Evolutionary conservation across 2,888 invertebrate species (phyloP).

Genomic region (Callyntrura sp.): DNA sequence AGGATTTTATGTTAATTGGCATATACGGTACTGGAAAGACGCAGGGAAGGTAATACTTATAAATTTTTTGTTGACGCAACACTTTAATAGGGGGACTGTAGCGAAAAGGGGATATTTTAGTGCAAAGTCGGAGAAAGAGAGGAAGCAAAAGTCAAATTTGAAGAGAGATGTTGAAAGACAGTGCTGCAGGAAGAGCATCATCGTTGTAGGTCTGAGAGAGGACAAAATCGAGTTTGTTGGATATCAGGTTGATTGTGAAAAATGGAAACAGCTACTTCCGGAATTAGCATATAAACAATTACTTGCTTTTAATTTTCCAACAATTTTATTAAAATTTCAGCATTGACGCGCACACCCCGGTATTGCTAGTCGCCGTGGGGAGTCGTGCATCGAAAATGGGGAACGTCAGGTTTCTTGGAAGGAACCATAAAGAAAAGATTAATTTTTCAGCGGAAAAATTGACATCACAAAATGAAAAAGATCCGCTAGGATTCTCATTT

Average conservation of each 20-base stretch:
- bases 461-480: background rate
- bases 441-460: constrained; percentile 40
- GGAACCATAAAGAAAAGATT: background rate
- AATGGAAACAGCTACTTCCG: background rate
- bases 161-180: background rate
- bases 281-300: constrained; percentile 38
- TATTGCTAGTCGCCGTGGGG: background rate
- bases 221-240: too few species aligned
- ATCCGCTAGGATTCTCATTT: constrained; percentile 25
- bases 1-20: constrained; percentile 63
- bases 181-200: background rate
- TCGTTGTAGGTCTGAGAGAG: background rate
- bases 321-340: constrained; percentile 5
- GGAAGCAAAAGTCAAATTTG: background rate
- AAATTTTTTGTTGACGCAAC: constrained; percentile 3
- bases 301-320: background rate
- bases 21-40: constrained; percentile 6
- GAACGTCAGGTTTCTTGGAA: background rate
- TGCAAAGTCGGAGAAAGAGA: background rate
- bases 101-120: background rate
- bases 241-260: background rate
- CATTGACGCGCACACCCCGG: background rate
- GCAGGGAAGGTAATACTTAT: background rate
- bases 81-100: background rate
- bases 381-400: background rate